Evolutionary conservation across 2,113 vertebrate genomes (phyloP).

Genomic region (Aepyceros melampus): DNA sequence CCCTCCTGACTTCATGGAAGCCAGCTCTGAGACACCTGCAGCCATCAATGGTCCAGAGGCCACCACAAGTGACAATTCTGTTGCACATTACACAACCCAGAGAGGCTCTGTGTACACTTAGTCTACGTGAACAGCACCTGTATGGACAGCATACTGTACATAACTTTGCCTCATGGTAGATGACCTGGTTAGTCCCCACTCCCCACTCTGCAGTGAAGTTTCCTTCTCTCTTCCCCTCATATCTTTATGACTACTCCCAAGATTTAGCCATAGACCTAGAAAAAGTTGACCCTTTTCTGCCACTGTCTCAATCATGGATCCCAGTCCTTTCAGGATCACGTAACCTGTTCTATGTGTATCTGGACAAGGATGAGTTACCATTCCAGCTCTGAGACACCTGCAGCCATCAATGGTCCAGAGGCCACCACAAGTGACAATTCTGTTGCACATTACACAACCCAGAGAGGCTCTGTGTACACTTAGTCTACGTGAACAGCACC

Average conservation of each 20-base stretch:
- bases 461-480: neutral
- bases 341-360: neutral
- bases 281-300: neutral
- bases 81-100: neutral
- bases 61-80: neutral
- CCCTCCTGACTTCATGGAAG: neutral
- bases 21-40: neutral
- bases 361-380: no score
- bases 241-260: neutral
- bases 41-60: neutral
- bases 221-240: neutral
- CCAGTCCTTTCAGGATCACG: neutral
- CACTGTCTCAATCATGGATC: neutral
- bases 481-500: neutral
- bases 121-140: neutral
- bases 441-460: neutral
- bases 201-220: neutral
- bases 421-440: neutral
- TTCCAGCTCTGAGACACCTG: neutral
- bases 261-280: neutral
- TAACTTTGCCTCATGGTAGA: neutral
- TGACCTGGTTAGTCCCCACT: neutral
- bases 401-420: neutral
- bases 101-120: neutral
- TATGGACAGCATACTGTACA: neutral